Percentiles rank a stretch among this genome's conserved stretches.
These are phyloP conservation scores for Hirtodrosophila alboralis DNA, from an alignment of 2,888 invertebrate species.

Conservation along the genomic window DNA sequence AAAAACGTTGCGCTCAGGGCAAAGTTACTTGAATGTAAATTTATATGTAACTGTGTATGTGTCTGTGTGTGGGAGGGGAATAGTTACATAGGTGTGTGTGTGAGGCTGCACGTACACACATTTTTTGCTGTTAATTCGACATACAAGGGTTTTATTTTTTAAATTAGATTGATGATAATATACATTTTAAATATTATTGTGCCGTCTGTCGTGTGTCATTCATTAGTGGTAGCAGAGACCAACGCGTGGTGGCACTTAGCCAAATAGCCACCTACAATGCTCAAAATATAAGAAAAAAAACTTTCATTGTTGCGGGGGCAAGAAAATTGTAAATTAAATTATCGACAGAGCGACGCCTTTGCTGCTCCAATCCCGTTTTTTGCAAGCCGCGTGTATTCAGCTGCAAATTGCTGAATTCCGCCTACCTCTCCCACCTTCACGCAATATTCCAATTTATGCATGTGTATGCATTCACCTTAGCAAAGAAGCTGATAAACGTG, in stretches of 20 bases:
- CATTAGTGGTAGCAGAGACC: no score
- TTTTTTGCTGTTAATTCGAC: constrained; percentile 1
- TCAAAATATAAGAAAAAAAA: no score
- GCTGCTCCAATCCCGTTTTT: constrained; percentile 33
- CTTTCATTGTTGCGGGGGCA: constrained; percentile 34
- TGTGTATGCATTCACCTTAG: constrained; percentile 40
- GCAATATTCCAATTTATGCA: constrained; percentile 28
- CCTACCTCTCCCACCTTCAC: not conserved
- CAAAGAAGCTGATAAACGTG: constrained; percentile 41
- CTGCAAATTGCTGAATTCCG: constrained; percentile 43
- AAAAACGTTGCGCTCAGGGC: constrained; percentile 43
- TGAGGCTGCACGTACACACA: constrained; percentile 50
- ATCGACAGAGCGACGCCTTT: constrained; percentile 32
- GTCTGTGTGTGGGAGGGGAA: constrained; percentile 8
- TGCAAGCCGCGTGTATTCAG: constrained; percentile 30
- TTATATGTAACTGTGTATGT: not conserved
- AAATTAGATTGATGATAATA: constrained; percentile 7
- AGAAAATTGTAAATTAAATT: constrained; percentile 37
- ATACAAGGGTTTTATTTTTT: constrained; percentile 2
- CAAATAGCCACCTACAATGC: constrained; percentile 47
- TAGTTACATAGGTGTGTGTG: constrained; percentile 10
- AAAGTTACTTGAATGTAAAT: constrained; percentile 22
- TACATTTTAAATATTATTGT: constrained; percentile 2
- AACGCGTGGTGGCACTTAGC: constrained; percentile 48
- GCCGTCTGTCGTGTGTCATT: not conserved